Conservation (phyloP, 2,888 invertebrate species). For the Agrotis puta region DNA sequence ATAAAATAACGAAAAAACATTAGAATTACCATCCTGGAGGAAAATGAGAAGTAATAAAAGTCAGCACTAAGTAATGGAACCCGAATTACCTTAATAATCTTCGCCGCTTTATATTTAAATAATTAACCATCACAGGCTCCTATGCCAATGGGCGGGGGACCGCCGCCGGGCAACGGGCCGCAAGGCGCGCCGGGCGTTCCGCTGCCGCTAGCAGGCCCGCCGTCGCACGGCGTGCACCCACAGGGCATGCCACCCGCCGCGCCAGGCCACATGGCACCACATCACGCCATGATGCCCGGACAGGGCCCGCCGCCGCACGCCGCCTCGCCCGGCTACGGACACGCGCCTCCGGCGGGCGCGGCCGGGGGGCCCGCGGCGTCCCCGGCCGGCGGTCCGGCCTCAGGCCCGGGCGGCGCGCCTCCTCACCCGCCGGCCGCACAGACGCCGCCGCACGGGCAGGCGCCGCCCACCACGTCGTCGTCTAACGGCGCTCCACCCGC, state of each 20-base stretch:
- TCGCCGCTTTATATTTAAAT: not conserved
- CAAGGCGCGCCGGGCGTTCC: conserved; percentile 74
- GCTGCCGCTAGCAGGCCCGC: conserved; percentile 75
- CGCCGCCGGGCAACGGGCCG: conserved; percentile 84
- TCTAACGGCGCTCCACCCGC: conserved; percentile 82
- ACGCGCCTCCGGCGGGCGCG: conserved; percentile 70
- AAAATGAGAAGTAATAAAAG: not conserved
- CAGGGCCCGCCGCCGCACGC: conserved; percentile 77
- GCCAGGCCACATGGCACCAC: conserved; percentile 80
- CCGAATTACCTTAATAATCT: not conserved
- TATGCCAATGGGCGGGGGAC: conserved; percentile 86
- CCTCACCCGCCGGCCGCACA: conserved; percentile 81
- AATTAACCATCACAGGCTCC: conserved; percentile 72
- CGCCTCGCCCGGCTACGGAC: conserved; percentile 72
- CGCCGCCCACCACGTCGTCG: conserved; percentile 76
- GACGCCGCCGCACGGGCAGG: conserved; percentile 83
- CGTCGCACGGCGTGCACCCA: conserved; percentile 86
- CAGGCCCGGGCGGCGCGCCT: conserved; percentile 57
- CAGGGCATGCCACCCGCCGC: conserved; percentile 76
- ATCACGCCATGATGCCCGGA: conserved; percentile 83
- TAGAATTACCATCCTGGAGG: no score
- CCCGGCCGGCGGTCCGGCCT: conserved; percentile 60
- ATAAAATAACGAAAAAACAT: no score
- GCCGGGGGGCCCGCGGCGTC: conserved; percentile 65
- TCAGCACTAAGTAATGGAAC: not conserved